A percentile compares a stretch with the other conserved stretches of the same genome.
These are phyloP conservation scores for Haliaeetus leucogaster DNA, from an alignment of 2,113 vertebrate genomes.

Conservation along the genomic window DNA sequence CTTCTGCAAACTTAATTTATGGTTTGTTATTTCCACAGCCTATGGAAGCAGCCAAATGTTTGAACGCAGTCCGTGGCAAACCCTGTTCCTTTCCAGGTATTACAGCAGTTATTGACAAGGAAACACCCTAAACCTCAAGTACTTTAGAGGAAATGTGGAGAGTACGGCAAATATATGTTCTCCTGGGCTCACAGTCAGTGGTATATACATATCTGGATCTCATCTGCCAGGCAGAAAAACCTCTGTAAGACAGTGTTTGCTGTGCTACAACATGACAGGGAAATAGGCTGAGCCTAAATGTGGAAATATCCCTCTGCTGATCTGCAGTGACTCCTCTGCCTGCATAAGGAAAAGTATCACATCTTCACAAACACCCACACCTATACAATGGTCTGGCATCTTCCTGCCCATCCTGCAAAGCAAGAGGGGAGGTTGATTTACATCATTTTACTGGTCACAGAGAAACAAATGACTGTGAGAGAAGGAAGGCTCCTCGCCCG, in stretches of 20 bases:
- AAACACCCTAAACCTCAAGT: neutral
- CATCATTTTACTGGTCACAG: neutral
- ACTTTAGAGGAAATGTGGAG: neutral
- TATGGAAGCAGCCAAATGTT: neutral
- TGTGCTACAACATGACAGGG: neutral
- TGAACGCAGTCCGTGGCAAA: neutral
- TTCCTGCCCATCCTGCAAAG: neutral
- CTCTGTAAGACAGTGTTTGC: neutral
- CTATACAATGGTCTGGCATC: neutral
- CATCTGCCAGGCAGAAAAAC: neutral
- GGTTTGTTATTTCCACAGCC: constrained; percentile 4
- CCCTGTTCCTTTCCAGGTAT: neutral
- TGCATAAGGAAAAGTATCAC: neutral
- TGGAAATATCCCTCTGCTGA: neutral
- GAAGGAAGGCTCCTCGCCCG: neutral
- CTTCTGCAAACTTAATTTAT: neutral
- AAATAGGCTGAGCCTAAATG: neutral
- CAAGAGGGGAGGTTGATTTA: neutral
- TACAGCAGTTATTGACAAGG: neutral
- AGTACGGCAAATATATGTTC: neutral
- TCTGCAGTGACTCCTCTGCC: neutral
- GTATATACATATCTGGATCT: neutral
- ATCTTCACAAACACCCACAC: neutral
- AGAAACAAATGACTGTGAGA: neutral
- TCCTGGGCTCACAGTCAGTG: neutral